These are phyloP conservation scores for Trematomus loennbergii DNA, from an alignment of 2,113 vertebrate species.

Conservation along the genomic window DNA sequence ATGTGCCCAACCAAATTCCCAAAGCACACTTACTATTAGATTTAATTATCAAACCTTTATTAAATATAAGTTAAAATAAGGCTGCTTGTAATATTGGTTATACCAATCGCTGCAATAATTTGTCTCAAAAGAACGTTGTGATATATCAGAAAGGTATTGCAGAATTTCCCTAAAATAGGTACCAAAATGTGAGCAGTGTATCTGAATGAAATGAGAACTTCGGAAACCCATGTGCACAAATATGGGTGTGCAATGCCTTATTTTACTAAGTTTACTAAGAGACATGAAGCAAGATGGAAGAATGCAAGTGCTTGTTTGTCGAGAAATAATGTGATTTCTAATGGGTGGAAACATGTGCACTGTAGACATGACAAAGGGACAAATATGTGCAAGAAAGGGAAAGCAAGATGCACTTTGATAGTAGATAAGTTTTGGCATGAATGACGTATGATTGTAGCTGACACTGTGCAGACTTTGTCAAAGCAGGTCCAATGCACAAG, in stretches of 20 bases:
- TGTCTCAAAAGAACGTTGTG: conserved; percentile 8
- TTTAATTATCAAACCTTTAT: background rate
- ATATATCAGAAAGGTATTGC: background rate
- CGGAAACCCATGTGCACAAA: conserved; percentile 10
- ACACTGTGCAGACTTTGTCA: conserved; percentile 28
- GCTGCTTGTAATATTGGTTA: conserved; percentile 21
- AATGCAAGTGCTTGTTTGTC: conserved; percentile 41
- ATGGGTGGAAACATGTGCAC: conserved; percentile 4
- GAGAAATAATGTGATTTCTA: conserved; percentile 17
- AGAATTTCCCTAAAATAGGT: conserved; percentile 6
- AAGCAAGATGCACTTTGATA: conserved; percentile 34
- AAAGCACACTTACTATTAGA: conserved; percentile 38
- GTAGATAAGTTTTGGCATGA: conserved; percentile 39
- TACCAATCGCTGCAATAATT: conserved; percentile 10
- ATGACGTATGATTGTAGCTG: conserved; percentile 71
- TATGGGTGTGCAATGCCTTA: conserved; percentile 38
- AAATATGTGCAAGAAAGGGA: background rate
- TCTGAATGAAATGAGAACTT: conserved; percentile 1
- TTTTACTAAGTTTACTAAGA: conserved; percentile 20
- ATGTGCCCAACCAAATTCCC: conserved; percentile 1
- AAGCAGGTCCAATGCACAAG: conserved; percentile 49
- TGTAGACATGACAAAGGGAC: background rate
- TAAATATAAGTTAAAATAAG: conserved; percentile 1
- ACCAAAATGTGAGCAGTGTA: conserved; percentile 11
- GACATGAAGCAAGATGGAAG: conserved; percentile 5